Base-by-base conservation (phyloP, 2,113 vertebrate species). In the Dasyprocta punctata region DNA sequence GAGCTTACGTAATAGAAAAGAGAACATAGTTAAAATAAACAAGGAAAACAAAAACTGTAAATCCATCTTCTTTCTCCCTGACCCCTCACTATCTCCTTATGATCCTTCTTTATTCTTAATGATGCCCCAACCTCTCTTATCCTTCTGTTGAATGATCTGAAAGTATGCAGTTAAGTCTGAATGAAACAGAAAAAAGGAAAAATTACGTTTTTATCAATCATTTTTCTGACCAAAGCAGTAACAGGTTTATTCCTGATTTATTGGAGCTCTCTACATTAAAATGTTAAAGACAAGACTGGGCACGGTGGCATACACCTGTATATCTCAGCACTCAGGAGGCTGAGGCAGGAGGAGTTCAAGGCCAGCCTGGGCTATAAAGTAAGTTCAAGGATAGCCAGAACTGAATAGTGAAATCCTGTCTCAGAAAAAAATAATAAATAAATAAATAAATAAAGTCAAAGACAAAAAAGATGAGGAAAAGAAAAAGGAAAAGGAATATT, bases 391-490 rank as follows among this genome's bases (percentile, higher is more conserved):
- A 19, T 17, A n/a, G 7, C 36, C 67, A 38, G 67, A 69, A 69
- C 17, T 65, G 63, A 30, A 65, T 14, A 33, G 63, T 65, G 30
- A 69, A 69, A 38, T 17, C 17, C 67, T 38, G 17, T 69, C 67
- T n/a, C 36, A 69, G 38, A 69, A 69, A 38, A 3, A 20, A 6
- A 33, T 2, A 65, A 30, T 6, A 61, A 33, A 65, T 17, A 69
- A 93, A 92, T n/a, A n/a, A n/a, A n/a, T n/a, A n/a, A n/a, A n/a
- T n/a, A 96, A 83, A 54, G 38, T 77, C 84, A 49, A 75, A 75
- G 73, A 84, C 54, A 84, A 85, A 95, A 80, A 75, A 44, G n/a
- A 47, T 56, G 4, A 85, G n/a, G 19, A 41, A 19, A 16, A 69
- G 16, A 2, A 77, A 36, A 36, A 33, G 33, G 69, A 33, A 20